A percentile compares a stretch with the other conserved stretches of the same genome.
phyloP scores from a whole-genome alignment of 2,888 invertebrate species.

The Conistra vaccinii region DNA sequence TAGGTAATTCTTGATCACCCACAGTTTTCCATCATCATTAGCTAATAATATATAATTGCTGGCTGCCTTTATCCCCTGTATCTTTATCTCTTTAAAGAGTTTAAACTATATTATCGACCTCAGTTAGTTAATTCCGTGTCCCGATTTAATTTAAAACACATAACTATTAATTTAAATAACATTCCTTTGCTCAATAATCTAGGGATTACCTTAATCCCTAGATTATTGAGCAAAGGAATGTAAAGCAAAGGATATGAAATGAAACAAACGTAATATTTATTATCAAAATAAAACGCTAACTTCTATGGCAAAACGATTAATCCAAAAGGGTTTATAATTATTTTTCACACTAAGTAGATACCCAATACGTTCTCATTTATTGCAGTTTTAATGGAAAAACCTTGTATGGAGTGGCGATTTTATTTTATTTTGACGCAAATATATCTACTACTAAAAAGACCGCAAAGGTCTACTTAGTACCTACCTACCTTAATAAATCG shows the following conservation, averaged over 20 bases:
- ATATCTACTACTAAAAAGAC: constrained; percentile 9
- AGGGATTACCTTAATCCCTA: no score
- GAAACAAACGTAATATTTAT: not conserved
- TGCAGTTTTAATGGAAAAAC: constrained; percentile 45
- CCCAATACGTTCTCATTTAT: constrained; percentile 25
- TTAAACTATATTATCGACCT: not conserved
- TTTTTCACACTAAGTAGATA: not conserved
- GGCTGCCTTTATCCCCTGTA: not conserved
- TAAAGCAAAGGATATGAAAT: not conserved
- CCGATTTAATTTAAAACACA: not conserved
- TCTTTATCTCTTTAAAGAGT: no score
- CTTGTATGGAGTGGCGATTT: constrained; percentile 34
- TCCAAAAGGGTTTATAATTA: constrained; percentile 23
- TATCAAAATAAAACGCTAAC: not conserved
- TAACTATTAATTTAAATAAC: no score
- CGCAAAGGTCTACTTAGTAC: constrained; percentile 7
- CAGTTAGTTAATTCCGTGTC: no score
- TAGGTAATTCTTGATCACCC: not conserved
- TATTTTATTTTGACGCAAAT: constrained; percentile 36
- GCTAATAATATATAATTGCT: not conserved
- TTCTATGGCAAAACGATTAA: not conserved
- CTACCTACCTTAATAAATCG: constrained; percentile 29
- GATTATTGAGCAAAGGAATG: not conserved
- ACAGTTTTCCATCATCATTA: not conserved
- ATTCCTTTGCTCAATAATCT: no score